Conservation (phyloP, 2,888 invertebrate genomes). For the Euzetes globulus region DNA sequence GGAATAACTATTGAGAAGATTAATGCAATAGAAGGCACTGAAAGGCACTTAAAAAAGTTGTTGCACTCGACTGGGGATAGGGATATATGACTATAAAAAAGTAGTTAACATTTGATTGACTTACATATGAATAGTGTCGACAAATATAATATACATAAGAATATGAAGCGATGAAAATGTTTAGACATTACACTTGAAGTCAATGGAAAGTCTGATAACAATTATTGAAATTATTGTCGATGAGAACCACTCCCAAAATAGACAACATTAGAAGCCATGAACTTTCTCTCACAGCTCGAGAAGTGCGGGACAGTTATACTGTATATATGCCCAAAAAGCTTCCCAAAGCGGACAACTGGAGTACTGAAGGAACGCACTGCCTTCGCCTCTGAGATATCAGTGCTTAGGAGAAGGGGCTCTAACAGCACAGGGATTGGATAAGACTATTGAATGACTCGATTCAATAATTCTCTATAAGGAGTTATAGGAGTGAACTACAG, state of each 20-base stretch:
- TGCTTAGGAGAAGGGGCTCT: not conserved
- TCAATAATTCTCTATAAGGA: conserved; percentile 21
- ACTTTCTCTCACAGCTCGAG: not conserved
- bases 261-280: conserved; percentile 22
- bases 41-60: not conserved
- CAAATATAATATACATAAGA: conserved; percentile 9
- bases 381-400: not conserved
- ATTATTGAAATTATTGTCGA: not conserved
- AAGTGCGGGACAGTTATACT: not conserved
- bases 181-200: not conserved
- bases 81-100: not conserved
- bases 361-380: conserved; percentile 3
- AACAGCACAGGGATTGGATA: not conserved
- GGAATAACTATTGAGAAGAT: not conserved
- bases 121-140: conserved; percentile 5
- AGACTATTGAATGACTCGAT: not conserved
- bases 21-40: not conserved
- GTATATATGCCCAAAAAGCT: not conserved
- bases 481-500: conserved; percentile 10
- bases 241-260: conserved; percentile 25
- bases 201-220: not conserved
- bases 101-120: not conserved
- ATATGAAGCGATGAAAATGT: conserved; percentile 3
- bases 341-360: not conserved
- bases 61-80: not conserved